Percentiles rank a stretch among this genome's conserved stretches.
Conservation (phyloP, 2,888 invertebrate species). For the Geophilus truncorum region DNA sequence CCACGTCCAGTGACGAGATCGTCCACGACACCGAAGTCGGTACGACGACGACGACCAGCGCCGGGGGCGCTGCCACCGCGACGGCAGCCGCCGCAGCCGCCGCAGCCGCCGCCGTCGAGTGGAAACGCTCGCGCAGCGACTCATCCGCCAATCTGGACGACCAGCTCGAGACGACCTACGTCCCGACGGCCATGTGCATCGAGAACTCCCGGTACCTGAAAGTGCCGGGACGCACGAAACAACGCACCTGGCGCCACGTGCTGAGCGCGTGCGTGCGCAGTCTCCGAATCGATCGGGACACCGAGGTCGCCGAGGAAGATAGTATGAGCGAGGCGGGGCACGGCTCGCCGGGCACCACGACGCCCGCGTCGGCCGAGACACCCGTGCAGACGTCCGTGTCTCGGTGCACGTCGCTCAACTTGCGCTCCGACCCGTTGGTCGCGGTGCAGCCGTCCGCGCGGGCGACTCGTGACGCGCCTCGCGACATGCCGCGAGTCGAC, state of each 20-base stretch:
- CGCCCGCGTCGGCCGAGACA: slow-evolving; percentile 72
- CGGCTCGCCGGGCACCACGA: slow-evolving; percentile 47
- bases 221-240: slow-evolving; percentile 37
- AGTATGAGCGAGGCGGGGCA: slow-evolving; percentile 43
- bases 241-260: slow-evolving; percentile 28
- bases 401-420: slow-evolving; percentile 74
- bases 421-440: slow-evolving; percentile 59
- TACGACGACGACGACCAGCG: slow-evolving; percentile 83
- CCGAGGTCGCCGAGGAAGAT: slow-evolving; percentile 59
- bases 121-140: slow-evolving; percentile 25
- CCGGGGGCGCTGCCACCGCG: slow-evolving; percentile 64
- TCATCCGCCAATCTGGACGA: slow-evolving; percentile 37
- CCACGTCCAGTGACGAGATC: slow-evolving; percentile 68
- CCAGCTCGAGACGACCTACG: slow-evolving; percentile 58
- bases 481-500: slow-evolving; percentile 28
- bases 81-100: slow-evolving; percentile 28
- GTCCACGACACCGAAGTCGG: slow-evolving; percentile 39
- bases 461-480: slow-evolving; percentile 33
- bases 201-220: slow-evolving; percentile 37
- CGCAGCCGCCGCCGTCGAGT: background rate
- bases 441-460: slow-evolving; percentile 36
- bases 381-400: slow-evolving; percentile 80
- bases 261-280: slow-evolving; percentile 52
- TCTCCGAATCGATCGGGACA: slow-evolving; percentile 67
- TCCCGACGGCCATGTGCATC: slow-evolving; percentile 53